Conservation (phyloP, 2,797 vertebrate species). For the Chelmon rostratus region DNA sequence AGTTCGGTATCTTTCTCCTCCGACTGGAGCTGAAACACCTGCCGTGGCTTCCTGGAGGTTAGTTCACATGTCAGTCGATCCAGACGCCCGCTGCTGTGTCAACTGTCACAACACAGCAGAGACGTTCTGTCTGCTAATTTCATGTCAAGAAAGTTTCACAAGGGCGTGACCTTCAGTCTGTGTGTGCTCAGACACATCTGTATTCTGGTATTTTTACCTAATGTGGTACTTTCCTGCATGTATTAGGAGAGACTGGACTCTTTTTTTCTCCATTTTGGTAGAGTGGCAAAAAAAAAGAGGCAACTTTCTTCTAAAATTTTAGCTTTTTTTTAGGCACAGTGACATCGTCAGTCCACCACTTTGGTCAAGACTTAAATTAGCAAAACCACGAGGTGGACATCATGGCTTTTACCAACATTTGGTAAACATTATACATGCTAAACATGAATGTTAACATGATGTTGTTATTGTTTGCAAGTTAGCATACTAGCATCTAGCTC, state of each 20-base stretch:
- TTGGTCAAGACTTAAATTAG: no score
- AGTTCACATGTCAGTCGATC: constrained; percentile 61
- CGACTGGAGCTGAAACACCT: constrained; percentile 73
- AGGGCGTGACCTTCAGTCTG: constrained; percentile 38
- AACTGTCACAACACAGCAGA: constrained; percentile 64
- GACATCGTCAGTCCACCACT: no score
- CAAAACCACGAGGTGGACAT: no score
- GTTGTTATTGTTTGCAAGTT: no score
- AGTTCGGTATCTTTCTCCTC: constrained; percentile 42
- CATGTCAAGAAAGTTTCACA: constrained; percentile 27
- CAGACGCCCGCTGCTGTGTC: constrained; percentile 48
- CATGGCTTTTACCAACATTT: no score
- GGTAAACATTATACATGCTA: no score
- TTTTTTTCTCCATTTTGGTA: background rate
- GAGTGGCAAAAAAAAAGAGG: background rate
- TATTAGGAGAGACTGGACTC: background rate
- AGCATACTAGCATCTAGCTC: no score
- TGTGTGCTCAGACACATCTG: constrained; percentile 26
- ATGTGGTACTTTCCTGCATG: background rate
- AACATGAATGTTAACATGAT: no score
- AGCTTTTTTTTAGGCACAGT: background rate
- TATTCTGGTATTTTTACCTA: constrained; percentile 9
- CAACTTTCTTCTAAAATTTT: background rate
- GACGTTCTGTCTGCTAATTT: constrained; percentile 35
- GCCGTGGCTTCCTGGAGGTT: constrained; percentile 50